These are phyloP conservation scores for Eremophila alpestris DNA, from an alignment of 2,797 vertebrate species.

Conservation along the genomic window DNA sequence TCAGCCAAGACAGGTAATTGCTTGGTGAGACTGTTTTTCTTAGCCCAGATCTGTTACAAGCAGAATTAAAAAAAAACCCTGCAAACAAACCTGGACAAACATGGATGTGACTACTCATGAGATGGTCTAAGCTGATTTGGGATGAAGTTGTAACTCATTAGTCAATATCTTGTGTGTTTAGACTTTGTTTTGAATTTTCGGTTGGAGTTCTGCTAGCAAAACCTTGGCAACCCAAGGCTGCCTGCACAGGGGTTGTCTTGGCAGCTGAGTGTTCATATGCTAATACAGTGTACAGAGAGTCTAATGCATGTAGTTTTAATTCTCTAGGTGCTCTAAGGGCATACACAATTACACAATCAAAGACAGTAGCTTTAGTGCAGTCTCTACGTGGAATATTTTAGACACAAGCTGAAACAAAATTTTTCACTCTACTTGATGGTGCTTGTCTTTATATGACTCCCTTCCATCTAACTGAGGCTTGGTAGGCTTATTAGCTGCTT, in stretches of 20 bases:
- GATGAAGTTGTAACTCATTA: neutral
- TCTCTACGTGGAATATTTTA: neutral
- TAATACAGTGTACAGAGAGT: neutral
- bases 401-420: neutral
- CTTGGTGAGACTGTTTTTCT: neutral
- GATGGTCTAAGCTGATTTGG: neutral
- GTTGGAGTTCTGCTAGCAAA: neutral
- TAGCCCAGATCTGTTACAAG: neutral
- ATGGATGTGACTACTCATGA: neutral
- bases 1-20: slow-evolving; percentile 15
- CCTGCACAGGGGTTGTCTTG: neutral
- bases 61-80: neutral
- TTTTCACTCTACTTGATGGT: neutral
- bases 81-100: neutral
- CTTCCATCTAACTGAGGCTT: neutral
- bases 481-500: neutral
- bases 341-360: neutral
- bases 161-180: neutral
- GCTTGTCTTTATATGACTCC: neutral
- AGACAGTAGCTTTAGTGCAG: neutral
- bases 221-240: neutral
- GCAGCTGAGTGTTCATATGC: neutral
- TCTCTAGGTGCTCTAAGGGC: neutral
- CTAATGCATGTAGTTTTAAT: neutral
- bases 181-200: neutral